phyloP scores from a whole-genome alignment of 2,113 vertebrate genomes.

The Falcunculus frontatus region DNA sequence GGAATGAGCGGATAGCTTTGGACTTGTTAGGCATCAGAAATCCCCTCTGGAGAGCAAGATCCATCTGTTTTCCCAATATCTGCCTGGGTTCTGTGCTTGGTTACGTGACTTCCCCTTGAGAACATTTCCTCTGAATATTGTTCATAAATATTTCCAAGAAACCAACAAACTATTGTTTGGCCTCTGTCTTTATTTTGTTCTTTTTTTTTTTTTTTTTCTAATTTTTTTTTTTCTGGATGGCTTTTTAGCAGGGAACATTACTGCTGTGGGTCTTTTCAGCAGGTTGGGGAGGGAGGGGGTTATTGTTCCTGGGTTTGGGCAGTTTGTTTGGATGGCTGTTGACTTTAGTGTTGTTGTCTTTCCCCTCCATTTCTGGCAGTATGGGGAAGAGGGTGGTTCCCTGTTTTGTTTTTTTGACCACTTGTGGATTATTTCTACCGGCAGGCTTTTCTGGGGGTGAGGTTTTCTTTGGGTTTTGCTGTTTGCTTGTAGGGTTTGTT shows the following conservation, averaged over 20 bases:
- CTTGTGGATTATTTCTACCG: background rate
- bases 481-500: background rate
- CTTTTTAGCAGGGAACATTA: background rate
- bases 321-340: background rate
- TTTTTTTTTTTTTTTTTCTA: too few relatives aligned
- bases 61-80: background rate
- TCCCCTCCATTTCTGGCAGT: background rate
- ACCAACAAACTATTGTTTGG: slow-evolving; percentile 7
- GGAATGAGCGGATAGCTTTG: slow-evolving; percentile 5
- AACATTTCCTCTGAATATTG: slow-evolving; percentile 9
- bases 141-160: slow-evolving; percentile 43
- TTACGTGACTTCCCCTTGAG: background rate
- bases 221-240: background rate
- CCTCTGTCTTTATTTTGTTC: background rate
- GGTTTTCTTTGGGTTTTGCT: background rate
- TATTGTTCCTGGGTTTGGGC: background rate
- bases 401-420: background rate
- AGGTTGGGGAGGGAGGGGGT: background rate
- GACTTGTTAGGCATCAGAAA: background rate
- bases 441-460: background rate
- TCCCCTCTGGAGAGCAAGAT: background rate
- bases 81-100: background rate
- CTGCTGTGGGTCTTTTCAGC: background rate
- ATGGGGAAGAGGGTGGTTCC: background rate
- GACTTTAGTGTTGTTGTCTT: background rate